phyloP scores from a whole-genome alignment of 2,113 vertebrate genomes.

The Spilogale gracilis region DNA sequence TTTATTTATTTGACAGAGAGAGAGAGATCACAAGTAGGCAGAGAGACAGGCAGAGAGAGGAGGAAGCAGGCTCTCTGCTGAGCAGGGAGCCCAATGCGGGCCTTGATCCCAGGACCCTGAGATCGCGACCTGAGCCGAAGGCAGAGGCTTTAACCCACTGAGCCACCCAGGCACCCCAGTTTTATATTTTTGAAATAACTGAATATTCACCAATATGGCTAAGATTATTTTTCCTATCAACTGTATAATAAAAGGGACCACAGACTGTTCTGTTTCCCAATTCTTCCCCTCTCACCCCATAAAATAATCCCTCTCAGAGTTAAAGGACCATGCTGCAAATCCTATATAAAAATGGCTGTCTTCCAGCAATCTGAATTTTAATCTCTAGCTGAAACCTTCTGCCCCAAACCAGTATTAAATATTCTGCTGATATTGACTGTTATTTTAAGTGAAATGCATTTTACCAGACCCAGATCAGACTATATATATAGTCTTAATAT shows the following conservation, averaged over 20 bases:
- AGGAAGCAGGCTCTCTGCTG: no score
- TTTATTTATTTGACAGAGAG: no score
- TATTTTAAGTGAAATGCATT: conserved; percentile 82
- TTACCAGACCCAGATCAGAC: conserved; percentile 61
- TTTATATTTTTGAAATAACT: neutral
- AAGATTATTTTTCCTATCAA: conserved; percentile 8
- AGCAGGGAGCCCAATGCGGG: no score
- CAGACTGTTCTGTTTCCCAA: neutral
- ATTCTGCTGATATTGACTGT: conserved; percentile 79
- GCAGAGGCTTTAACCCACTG: no score
- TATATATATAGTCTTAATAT: no score
- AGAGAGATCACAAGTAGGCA: no score
- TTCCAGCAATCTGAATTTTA: conserved; percentile 82
- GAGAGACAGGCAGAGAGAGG: no score
- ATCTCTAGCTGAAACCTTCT: conserved; percentile 74
- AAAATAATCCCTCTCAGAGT: conserved; percentile 2
- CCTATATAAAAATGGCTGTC: conserved; percentile 78
- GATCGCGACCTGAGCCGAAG: no score
- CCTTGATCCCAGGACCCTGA: no score
- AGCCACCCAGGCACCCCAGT: no score
- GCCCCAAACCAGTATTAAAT: conserved; percentile 74
- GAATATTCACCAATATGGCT: conserved; percentile 25
- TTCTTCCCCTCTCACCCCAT: neutral
- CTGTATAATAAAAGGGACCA: conserved; percentile 21
- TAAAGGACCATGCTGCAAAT: conserved; percentile 72